Base-by-base conservation (phyloP, 1,140 invertebrate genomes). In the Drosophila sulfurigaster region DNA sequence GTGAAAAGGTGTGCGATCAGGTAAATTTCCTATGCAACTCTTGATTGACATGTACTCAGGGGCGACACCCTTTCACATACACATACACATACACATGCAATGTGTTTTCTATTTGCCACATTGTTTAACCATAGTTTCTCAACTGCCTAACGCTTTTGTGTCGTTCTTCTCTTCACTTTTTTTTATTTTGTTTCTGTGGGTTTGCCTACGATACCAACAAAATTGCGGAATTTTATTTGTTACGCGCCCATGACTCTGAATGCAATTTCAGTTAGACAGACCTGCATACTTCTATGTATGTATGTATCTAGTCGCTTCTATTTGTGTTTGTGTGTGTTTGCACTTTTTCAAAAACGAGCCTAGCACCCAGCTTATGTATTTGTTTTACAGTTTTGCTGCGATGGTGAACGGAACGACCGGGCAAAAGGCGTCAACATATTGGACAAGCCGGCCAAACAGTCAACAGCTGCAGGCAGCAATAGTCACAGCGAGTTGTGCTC, bases 181-280 rank as follows among this genome's bases (percentile, higher is more conserved):
- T 38, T 25, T 43, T 52, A 64, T 79, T 38, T 70, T 51, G 54
- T 69, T 76, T 60, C 73, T 49, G 45, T 70, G 69, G 64, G 78
- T 85, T 82, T 54, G 75, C 52, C 77, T 75, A 60, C 76, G 87
- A 77, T 83, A 68, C 52, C 52, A 75, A 71, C 64, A 72, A 71
- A 82, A 88, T 82, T 80, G 77, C 54, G 45, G 67, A 83, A 89
- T 88, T 88, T 88, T 83, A 88, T 87, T 88, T 78, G 85, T 78
- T 89, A 81, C 83, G 85, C 85, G 85, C 85, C 66, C 75, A 70
- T 82, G 85, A 81, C 73, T 89, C 73, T 89, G 85, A 78, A 75
- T 88, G 81, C 83, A 89, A 87, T 83, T 83, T 77, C 48, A 67
- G 35, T 62, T 46, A 59, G 46, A 65, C 60, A 45, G 25, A 38